Evolutionary conservation across 2,888 invertebrate species (phyloP).

Genomic region (Xanthia togata): DNA sequence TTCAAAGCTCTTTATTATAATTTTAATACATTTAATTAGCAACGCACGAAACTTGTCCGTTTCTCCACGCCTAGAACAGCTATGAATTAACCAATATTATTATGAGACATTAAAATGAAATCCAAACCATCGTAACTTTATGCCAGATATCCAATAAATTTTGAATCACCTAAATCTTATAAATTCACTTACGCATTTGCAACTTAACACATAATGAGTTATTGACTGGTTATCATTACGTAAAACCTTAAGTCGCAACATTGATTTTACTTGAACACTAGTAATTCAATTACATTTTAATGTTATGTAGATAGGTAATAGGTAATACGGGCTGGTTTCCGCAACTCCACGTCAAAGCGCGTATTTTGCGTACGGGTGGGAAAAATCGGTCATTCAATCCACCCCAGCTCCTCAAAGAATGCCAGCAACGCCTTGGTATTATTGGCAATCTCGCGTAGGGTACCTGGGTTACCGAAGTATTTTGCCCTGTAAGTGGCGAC

Average conservation of each 20-base stretch:
- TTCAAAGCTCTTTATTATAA: no score
- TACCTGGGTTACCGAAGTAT: no score
- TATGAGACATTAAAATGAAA: conserved; percentile 24
- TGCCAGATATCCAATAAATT: conserved; percentile 30
- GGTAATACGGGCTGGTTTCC: no score
- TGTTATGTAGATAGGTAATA: no score
- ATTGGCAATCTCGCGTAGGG: no score
- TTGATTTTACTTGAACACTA: conserved; percentile 42
- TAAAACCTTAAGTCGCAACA: conserved; percentile 35
- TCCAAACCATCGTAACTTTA: conserved; percentile 24
- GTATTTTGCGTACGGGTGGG: no score
- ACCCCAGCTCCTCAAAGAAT: no score
- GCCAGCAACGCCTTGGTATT: no score
- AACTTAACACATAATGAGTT: conserved; percentile 29
- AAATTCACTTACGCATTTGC: conserved; percentile 42
- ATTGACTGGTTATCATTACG: conserved; percentile 42
- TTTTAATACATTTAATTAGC: background rate
- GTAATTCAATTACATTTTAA: conserved; percentile 42
- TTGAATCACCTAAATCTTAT: conserved; percentile 26
- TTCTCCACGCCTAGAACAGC: background rate
- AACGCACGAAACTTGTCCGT: background rate
- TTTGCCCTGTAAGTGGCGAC: no score
- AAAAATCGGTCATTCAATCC: no score
- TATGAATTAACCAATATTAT: background rate
- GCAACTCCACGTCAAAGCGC: no score